Evolutionary conservation across 2,888 invertebrate genomes (phyloP).

Genomic region (Altica lythri): DNA sequence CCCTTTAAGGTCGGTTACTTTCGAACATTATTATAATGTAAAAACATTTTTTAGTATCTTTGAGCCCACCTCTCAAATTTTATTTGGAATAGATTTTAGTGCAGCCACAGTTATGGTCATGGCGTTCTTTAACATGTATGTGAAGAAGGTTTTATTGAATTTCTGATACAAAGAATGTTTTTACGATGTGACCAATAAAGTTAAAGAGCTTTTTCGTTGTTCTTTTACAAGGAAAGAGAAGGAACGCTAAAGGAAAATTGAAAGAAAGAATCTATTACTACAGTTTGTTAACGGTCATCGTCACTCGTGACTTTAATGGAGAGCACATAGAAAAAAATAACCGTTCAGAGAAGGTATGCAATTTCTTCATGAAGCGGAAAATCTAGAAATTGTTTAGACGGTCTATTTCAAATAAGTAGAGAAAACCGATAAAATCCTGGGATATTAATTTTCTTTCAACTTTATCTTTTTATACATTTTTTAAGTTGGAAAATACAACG

Average conservation of each 20-base stretch:
- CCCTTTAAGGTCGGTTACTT: too few species aligned
- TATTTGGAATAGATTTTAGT: slow-evolving; percentile 10
- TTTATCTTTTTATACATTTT: too few species aligned
- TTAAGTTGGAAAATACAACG: too few species aligned
- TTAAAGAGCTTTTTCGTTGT: slow-evolving; percentile 11
- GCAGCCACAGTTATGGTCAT: slow-evolving; percentile 11
- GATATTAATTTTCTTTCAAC: too few species aligned
- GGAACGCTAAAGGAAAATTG: neutral
- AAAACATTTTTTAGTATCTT: slow-evolving; percentile 13
- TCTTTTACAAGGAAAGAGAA: neutral
- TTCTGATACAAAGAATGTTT: slow-evolving; percentile 17
- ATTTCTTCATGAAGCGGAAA: too few species aligned
- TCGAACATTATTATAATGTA: too few species aligned
- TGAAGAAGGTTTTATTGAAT: slow-evolving; percentile 10
- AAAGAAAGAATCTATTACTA: slow-evolving; percentile 3
- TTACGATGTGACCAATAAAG: slow-evolving; percentile 15
- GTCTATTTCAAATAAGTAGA: too few species aligned
- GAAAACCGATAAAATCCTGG: too few species aligned
- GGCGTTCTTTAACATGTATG: slow-evolving; percentile 10
- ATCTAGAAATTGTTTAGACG: too few species aligned
- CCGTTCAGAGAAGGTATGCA: too few species aligned
- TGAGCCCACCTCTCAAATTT: slow-evolving; percentile 11
- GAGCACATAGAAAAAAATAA: too few species aligned
- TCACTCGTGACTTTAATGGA: too few species aligned
- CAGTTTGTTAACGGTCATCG: neutral